Percentiles rank a stretch among this genome's conserved stretches.
These are phyloP conservation scores for Harmothoe impar DNA, from an alignment of 2,888 invertebrate species.

Conservation along the genomic window DNA sequence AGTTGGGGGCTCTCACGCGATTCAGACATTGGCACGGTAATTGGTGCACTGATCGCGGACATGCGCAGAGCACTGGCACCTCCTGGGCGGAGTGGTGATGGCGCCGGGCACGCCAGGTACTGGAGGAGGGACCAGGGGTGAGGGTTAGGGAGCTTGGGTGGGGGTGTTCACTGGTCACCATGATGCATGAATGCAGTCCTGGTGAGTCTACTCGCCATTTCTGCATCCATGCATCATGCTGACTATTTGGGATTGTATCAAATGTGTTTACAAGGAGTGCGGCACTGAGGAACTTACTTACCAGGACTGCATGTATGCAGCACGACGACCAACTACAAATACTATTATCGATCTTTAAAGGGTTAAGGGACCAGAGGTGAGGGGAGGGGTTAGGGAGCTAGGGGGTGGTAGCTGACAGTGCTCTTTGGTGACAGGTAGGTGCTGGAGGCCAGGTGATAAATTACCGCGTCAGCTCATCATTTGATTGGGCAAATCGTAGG, in stretches of 20 bases:
- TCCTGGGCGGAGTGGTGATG: neutral
- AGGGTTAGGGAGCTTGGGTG: neutral
- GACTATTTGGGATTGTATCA: no score
- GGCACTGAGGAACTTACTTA: no score
- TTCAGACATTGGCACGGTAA: neutral
- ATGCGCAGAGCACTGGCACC: neutral
- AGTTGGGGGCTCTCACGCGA: constrained; percentile 19
- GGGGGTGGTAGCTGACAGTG: neutral
- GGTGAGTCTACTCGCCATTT: no score
- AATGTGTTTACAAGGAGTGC: no score
- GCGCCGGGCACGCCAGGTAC: neutral
- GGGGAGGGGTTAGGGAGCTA: neutral
- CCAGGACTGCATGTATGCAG: no score
- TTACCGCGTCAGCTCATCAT: neutral
- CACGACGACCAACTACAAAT: no score
- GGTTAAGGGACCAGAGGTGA: no score
- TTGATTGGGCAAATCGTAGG: neutral
- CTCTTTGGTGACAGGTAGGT: constrained; percentile 22
- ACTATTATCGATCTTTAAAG: no score
- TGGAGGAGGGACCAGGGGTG: neutral
- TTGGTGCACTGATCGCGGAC: constrained; percentile 23
- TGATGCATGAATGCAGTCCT: no score
- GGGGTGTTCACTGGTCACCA: no score
- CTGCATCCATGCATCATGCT: no score
- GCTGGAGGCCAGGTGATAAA: constrained; percentile 11